A percentile compares a stretch with the other conserved stretches of the same genome.
Evolutionary conservation across 2,113 vertebrate genomes (phyloP).

Genomic region (Ctenodactylus gundi): DNA sequence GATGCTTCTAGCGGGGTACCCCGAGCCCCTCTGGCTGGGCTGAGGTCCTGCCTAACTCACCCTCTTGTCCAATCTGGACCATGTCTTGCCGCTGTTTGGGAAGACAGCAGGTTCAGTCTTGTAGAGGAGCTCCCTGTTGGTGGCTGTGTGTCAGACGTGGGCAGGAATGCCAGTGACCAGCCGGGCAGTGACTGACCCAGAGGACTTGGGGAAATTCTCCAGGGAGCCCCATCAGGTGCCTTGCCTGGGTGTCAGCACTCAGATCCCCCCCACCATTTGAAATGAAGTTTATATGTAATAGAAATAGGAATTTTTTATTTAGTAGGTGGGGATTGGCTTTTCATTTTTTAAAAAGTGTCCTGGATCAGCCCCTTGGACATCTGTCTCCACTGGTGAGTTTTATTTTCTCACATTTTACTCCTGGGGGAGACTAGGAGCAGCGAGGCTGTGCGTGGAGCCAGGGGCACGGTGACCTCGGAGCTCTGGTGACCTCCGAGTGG

Average conservation of each 20-base stretch:
- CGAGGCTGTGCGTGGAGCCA: neutral
- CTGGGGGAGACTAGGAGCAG: neutral
- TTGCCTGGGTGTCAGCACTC: neutral
- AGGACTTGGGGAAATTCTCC: neutral
- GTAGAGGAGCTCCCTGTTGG: neutral
- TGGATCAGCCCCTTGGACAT: neutral
- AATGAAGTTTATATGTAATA: neutral
- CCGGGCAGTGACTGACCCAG: neutral
- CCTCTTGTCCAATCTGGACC: neutral
- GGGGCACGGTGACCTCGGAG: neutral
- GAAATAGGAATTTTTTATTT: neutral
- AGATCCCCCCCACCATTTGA: neutral
- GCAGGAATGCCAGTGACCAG: neutral
- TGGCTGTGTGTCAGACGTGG: neutral
- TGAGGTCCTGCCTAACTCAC: neutral
- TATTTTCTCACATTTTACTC: neutral
- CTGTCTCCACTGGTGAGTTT: neutral
- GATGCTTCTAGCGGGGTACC: too few relatives aligned
- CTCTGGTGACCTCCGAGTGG: neutral
- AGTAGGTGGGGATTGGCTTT: neutral
- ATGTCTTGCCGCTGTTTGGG: neutral
- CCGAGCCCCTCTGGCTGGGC: neutral
- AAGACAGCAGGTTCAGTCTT: neutral
- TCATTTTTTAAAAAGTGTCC: neutral
- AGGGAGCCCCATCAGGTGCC: neutral